These are phyloP conservation scores for Diabrotica virgifera DNA, from an alignment of 1,140 invertebrate species.

Conservation along the genomic window DNA sequence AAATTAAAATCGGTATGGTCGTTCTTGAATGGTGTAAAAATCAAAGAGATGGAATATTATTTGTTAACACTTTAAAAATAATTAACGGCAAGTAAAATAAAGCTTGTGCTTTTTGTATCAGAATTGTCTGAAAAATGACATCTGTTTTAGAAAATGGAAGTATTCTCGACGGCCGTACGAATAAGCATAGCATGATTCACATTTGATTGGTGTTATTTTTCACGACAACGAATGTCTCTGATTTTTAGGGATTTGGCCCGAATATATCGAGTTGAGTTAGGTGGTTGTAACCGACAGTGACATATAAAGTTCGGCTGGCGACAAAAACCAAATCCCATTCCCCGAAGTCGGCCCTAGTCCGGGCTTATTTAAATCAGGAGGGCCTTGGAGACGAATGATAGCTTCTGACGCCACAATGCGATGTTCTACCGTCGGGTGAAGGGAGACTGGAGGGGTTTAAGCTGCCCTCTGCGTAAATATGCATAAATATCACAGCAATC, in stretches of 20 bases:
- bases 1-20: too few species aligned
- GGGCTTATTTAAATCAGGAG: slow-evolving; percentile 48
- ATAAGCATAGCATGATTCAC: slow-evolving; percentile 29
- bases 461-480: slow-evolving; percentile 38
- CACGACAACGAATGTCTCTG: slow-evolving; percentile 20
- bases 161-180: slow-evolving; percentile 33
- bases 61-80: too few species aligned
- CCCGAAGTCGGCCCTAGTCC: slow-evolving; percentile 41
- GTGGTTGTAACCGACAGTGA: slow-evolving; percentile 45
- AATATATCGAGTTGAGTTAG: slow-evolving; percentile 44
- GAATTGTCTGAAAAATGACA: not conserved
- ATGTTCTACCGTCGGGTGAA: slow-evolving; percentile 18
- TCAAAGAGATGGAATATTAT: too few species aligned
- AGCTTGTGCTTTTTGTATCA: too few species aligned
- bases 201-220: slow-evolving; percentile 34
- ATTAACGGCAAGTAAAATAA: too few species aligned
- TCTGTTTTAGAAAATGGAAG: slow-evolving; percentile 33
- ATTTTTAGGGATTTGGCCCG: slow-evolving; percentile 38
- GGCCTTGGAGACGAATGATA: slow-evolving; percentile 44
- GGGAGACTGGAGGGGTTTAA: slow-evolving; percentile 17
- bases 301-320: slow-evolving; percentile 45
- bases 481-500: slow-evolving; percentile 33
- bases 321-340: slow-evolving; percentile 48
- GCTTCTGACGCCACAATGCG: slow-evolving; percentile 45
- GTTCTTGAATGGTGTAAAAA: too few species aligned